Conservation (phyloP, 2,797 vertebrate genomes). For the Lophius americanus region DNA sequence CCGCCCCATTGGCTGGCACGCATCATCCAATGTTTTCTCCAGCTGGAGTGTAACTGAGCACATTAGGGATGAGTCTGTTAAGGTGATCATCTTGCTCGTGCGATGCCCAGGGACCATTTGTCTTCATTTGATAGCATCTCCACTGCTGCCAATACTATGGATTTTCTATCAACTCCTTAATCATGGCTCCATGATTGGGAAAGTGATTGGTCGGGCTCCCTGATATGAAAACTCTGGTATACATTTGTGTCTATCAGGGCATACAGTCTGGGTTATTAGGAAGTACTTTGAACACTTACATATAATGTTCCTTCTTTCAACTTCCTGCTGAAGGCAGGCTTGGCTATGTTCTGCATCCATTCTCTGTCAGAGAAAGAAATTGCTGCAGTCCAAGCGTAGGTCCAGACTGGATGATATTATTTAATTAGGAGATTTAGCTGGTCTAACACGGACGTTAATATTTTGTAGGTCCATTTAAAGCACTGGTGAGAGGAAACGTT, state of each 20-base stretch:
- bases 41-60: conserved; percentile 69
- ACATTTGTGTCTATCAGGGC: conserved; percentile 54
- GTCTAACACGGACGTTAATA: conserved; percentile 27
- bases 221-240: conserved; percentile 63
- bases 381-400: conserved; percentile 25
- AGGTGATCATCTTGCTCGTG: conserved; percentile 70
- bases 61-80: conserved; percentile 77
- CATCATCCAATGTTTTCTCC: conserved; percentile 71
- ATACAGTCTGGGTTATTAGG: conserved; percentile 53
- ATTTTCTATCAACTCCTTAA: conserved; percentile 77
- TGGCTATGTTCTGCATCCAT: conserved; percentile 35
- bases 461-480: conserved; percentile 13
- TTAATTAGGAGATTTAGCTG: conserved; percentile 18
- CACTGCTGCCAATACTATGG: conserved; percentile 73
- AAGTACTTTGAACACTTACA: conserved; percentile 52
- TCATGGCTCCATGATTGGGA: conserved; percentile 67
- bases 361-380: conserved; percentile 36
- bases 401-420: conserved; percentile 47
- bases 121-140: conserved; percentile 74
- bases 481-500: conserved; percentile 16
- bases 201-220: conserved; percentile 55
- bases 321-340: conserved; percentile 10
- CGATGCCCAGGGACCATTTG: conserved; percentile 67
- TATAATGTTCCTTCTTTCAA: conserved; percentile 38
- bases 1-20: conserved; percentile 51